These are phyloP conservation scores for Myiothlypis coronata DNA, from an alignment of 2,797 vertebrate genomes.

Conservation along the genomic window DNA sequence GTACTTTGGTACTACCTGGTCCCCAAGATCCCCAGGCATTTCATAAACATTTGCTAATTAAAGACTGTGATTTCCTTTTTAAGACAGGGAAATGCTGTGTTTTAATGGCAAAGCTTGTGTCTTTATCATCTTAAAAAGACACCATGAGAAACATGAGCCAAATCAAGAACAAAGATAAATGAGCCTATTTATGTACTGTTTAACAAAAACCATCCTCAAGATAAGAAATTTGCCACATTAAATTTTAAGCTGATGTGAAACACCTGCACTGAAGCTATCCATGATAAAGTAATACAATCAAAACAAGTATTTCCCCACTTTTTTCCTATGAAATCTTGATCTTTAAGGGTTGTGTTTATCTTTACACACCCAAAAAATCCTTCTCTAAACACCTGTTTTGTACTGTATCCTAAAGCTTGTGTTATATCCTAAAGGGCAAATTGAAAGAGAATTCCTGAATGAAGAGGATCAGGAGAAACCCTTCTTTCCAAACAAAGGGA, in stretches of 20 bases:
- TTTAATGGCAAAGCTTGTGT: background rate
- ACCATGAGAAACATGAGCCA: background rate
- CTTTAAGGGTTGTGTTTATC: background rate
- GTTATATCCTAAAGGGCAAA: background rate
- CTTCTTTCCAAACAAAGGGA: background rate
- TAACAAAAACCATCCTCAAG: background rate
- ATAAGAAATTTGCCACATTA: background rate
- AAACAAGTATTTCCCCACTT: background rate
- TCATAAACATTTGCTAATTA: background rate
- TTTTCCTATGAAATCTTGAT: background rate
- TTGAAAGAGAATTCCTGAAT: background rate
- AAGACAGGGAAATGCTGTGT: background rate
- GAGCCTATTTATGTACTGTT: background rate
- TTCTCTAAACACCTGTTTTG: background rate
- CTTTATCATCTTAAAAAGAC: background rate
- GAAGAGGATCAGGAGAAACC: background rate
- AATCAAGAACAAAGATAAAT: background rate
- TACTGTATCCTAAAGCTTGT: background rate
- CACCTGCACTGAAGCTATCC: background rate
- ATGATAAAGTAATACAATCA: background rate
- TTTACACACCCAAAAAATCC: background rate
- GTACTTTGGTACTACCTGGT: background rate
- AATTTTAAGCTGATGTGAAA: background rate
- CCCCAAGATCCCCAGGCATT: background rate
- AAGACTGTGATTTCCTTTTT: background rate